Conservation (phyloP, 2,888 invertebrate species). For the Prostheceraeus crozeri region DNA sequence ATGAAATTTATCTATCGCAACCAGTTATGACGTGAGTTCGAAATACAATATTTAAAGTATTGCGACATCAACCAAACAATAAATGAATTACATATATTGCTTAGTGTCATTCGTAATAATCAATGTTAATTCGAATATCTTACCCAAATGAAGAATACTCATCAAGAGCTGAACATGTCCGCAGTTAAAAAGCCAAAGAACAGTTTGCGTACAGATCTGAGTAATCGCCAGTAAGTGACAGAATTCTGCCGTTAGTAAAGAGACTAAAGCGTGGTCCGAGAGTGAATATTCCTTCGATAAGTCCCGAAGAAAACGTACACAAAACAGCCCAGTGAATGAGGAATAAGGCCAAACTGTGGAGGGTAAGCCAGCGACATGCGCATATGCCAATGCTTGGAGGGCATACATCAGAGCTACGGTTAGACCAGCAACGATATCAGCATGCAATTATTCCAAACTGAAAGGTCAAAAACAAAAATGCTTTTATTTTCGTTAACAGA, state of each 20-base stretch:
- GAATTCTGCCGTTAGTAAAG: conserved; percentile 66
- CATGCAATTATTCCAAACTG: too few relatives aligned
- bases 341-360: conserved; percentile 82
- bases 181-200: conserved; percentile 50
- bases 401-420: conserved; percentile 85
- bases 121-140: too few relatives aligned
- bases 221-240: conserved; percentile 41
- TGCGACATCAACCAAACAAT: too few relatives aligned
- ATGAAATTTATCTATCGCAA: too few relatives aligned
- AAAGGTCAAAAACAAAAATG: too few relatives aligned
- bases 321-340: conserved; percentile 83
- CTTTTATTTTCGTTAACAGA: too few relatives aligned
- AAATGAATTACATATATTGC: too few relatives aligned
- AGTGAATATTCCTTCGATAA: conserved; percentile 82
- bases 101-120: too few relatives aligned
- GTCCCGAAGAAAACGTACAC: conserved; percentile 82
- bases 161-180: conserved; percentile 53
- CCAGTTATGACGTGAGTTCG: too few relatives aligned
- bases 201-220: conserved; percentile 49
- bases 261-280: conserved; percentile 86
- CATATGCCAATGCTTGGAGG: conserved; percentile 85
- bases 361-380: conserved; percentile 76
- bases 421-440: conserved; percentile 79
- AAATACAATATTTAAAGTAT: too few relatives aligned
- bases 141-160: conserved; percentile 54